These are phyloP conservation scores for Pseudomyrmex cubaensis DNA, from an alignment of 1,140 invertebrate species.

Conservation along the genomic window DNA sequence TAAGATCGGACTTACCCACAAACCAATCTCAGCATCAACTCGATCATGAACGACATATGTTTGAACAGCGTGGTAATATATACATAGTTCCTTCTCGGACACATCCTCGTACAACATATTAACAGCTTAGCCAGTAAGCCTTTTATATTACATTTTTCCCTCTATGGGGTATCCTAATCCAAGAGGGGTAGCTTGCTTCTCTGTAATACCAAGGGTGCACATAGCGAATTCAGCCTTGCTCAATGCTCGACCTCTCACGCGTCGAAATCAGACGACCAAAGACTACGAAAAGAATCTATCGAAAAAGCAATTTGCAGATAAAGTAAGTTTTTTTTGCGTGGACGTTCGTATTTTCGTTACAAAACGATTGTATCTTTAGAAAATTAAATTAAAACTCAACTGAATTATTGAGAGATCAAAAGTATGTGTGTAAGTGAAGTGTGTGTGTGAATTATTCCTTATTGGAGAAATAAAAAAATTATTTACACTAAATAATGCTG, in stretches of 20 bases:
- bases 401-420: no score
- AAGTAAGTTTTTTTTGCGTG: conserved; percentile 6
- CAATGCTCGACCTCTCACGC: conserved; percentile 61
- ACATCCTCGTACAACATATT: conserved; percentile 84
- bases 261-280: conserved; percentile 55
- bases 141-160: conserved; percentile 86
- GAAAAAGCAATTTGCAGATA: conserved; percentile 24
- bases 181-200: conserved; percentile 75
- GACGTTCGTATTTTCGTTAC: not conserved
- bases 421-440: no score
- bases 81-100: conserved; percentile 81
- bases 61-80: conserved; percentile 81
- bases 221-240: conserved; percentile 65
- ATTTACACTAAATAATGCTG: no score
- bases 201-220: conserved; percentile 67
- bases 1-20: conserved; percentile 37
- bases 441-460: no score
- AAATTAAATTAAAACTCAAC: not conserved
- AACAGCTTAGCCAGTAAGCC: conserved; percentile 85
- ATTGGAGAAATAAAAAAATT: no score
- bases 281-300: conserved; percentile 35
- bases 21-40: conserved; percentile 58
- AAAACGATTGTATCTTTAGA: not conserved
- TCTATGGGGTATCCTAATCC: conserved; percentile 85
- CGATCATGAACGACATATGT: conserved; percentile 81